Evolutionary conservation across 2,888 invertebrate genomes (phyloP).

Genomic region (Eueremaeus valkanovi): DNA sequence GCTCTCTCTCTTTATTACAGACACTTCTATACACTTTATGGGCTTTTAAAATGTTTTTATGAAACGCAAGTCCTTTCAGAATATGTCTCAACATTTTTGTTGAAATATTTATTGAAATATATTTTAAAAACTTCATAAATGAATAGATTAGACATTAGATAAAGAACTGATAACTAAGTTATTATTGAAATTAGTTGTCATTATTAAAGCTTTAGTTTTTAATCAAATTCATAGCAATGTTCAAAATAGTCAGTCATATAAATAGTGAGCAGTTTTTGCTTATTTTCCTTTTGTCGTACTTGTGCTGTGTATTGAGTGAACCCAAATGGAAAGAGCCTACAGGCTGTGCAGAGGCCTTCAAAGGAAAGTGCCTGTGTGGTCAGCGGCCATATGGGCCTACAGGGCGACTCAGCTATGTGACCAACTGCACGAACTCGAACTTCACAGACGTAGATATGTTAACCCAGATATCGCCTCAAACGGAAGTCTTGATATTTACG

Average conservation of each 20-base stretch:
- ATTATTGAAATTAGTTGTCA: too few relatives aligned
- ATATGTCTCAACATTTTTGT: neutral
- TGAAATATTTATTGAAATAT: neutral
- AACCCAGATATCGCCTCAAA: slow-evolving; percentile 62
- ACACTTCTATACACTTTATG: neutral
- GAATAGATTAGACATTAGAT: neutral
- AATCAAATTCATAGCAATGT: neutral
- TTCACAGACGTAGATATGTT: slow-evolving; percentile 61
- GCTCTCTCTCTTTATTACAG: neutral
- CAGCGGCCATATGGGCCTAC: slow-evolving; percentile 41
- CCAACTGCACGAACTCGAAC: slow-evolving; percentile 66
- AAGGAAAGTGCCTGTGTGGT: slow-evolving; percentile 46
- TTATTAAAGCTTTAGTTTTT: too few relatives aligned
- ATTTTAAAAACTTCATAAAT: too few relatives aligned
- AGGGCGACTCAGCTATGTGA: slow-evolving; percentile 51
- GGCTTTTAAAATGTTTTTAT: neutral
- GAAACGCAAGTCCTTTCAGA: too few relatives aligned
- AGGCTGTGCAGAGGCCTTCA: slow-evolving; percentile 47
- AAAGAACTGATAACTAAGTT: too few relatives aligned
- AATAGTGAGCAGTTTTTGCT: neutral
- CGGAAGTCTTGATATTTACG: slow-evolving; percentile 65
- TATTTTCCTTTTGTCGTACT: neutral
- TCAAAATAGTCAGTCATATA: neutral
- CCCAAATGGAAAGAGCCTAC: slow-evolving; percentile 20
- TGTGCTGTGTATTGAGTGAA: neutral